Evolutionary conservation across 2,113 vertebrate species (phyloP), one percentile per base, ranked within the genome.

Genomic region (Okapia johnstoni): DNA sequence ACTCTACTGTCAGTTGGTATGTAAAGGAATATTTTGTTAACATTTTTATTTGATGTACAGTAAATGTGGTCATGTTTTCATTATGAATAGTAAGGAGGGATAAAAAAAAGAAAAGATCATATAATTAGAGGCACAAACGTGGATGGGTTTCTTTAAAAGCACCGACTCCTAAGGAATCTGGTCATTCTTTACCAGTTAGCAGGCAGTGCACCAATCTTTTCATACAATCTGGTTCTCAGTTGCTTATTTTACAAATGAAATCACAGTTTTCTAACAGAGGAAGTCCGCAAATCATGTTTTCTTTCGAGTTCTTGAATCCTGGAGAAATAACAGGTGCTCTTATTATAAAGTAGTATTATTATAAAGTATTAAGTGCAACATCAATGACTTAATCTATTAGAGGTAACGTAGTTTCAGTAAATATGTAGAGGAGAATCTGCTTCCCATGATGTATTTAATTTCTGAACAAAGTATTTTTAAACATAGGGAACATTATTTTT

Each of bases 1-100:
- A 17, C 43, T 26, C 30, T 79, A 30, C 26, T 48, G 76, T 48
- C 43, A 48, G 26, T 79, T 28, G 12, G 5, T 48, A 85, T 40
- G 26, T 66, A 93, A 92, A 96, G 46, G 30, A 36, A 2, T 36
- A 46, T 86, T 90, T 66, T 66, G 26, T 94, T 93, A 86, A n/a
- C 50, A 83, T 91, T 93, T 95, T 96, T 50, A 93, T 93, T 88
- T 77, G 54, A n/a, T 94, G 25, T 77, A 60, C 15, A 76, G 15
- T 85, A 77, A 89, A 77, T 77, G 95, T 77, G n/a, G 73, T 94
- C 66, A 46, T 70, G 19, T 91, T 89, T 93, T 80, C 61, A 50
- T 55, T 26, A 9, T 46, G 57, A 87, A 48, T 0, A 36, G 5
- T 73, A 16, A 90, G 57, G 14, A 1, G 30, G 4, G 85, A 30